phyloP scores from a whole-genome alignment of 2,797 vertebrate genomes.

The Menidia menidia region DNA sequence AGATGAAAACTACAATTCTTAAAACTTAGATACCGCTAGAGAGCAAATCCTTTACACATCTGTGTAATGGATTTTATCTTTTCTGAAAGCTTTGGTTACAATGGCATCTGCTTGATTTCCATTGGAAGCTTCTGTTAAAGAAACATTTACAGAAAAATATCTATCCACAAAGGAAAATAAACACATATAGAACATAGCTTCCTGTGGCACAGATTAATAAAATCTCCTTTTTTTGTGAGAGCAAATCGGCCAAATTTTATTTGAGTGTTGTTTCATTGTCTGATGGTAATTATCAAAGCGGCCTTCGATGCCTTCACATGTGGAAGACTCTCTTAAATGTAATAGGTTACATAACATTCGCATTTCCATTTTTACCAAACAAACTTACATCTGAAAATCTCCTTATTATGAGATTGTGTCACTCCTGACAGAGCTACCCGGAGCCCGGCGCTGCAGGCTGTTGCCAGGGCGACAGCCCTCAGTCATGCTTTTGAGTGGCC shows the following conservation, averaged over 20 bases:
- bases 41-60: slow-evolving; percentile 28
- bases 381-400: neutral
- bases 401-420: neutral
- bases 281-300: neutral
- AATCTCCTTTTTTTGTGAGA: slow-evolving; percentile 6
- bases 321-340: neutral
- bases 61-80: slow-evolving; percentile 20
- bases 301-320: neutral
- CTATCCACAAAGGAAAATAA: slow-evolving; percentile 36
- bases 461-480: slow-evolving; percentile 61
- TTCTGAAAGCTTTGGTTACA: slow-evolving; percentile 33
- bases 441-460: slow-evolving; percentile 23
- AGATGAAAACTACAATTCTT: slow-evolving; percentile 2
- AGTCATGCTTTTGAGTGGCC: slow-evolving; percentile 48
- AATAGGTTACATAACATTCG: no score
- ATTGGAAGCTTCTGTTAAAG: slow-evolving; percentile 60
- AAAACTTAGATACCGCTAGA: no score
- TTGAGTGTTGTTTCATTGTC: neutral
- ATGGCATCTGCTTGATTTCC: slow-evolving; percentile 37
- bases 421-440: neutral
- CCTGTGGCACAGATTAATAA: slow-evolving; percentile 25
- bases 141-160: slow-evolving; percentile 56
- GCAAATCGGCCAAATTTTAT: neutral
- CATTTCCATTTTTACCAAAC: neutral
- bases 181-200: slow-evolving; percentile 5